Evolutionary conservation across 2,113 vertebrate genomes (phyloP), one percentile per base, ranked within the genome.

Genomic region (Rhinogobius similis): DNA sequence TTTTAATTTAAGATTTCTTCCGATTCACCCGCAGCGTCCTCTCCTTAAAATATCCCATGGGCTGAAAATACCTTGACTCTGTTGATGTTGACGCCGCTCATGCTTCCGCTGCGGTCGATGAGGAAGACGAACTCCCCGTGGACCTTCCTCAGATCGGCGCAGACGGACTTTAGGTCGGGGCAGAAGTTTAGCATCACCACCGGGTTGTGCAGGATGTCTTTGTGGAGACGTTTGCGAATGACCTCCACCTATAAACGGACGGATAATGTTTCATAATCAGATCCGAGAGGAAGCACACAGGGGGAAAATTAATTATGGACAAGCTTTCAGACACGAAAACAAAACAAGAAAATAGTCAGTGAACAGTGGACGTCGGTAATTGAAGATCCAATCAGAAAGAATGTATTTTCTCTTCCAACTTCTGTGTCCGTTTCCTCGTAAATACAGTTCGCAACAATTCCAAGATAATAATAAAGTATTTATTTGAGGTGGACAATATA

Each of bases 181-280:
- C 97, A 99, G 82, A 98, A 98, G 87, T 98, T 99, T 62, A 99
- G 86, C 97, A 98, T 99, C 77, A 96, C 75, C 76, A 98, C 95
- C 0, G 97, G 95, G 81, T 98, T 96, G 85, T 98, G 96, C 41
- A 93, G 94, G 24, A 99, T 93, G 82, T 99, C 98, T 75, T 99
- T 98, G 84, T 95, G 94, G 53, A 98, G 96, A 0, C 96, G 86
- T 62, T 95, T 97, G 89, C 94, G 87, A 82, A 99, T 96, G 27
- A 98, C 92, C 68, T 97, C 96, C 1, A 62, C 94, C 98, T 99
- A 85, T 50, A 20, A 73, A 10, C 6, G 23, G 20, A 79, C 27
- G 8, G 8, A 20, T n/a, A n/a, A 0, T 9, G 43, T 8, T 5
- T 23, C 43, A 14, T 16, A 4, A 14, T 32, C 10, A 75, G 9